Base-by-base conservation (phyloP, 2,888 invertebrate species). In the Plagiodera versicolora region DNA sequence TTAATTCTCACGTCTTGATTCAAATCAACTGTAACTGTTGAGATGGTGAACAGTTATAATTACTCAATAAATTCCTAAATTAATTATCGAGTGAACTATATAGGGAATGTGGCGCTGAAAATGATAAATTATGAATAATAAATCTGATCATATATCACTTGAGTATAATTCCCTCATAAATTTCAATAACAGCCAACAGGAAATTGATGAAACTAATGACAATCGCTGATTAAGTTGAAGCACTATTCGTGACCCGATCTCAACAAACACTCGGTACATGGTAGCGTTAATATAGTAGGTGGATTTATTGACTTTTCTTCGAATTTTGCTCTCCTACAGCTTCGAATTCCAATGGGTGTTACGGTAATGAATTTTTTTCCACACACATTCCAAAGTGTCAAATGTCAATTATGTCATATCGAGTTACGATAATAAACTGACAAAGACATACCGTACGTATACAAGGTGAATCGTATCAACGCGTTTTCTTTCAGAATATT, bases 301-400 rank as follows among this genome's bases (percentile, higher is more conserved):
- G 39, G 39, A 39, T 39, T 39, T 39, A 39, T 39, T 39, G 39
- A 39, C n/a, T 39, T 39, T 39, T 39, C 39, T 14, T 39, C 39
- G 39, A 39, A 39, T 39, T 10, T 39, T 39, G 39, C 39, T 39
- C 39, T 39, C 39, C 39, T n/a, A 39, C 39, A 4, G 39, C 2
- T 39, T 14, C 6, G 39, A n/a, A 39, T 39, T 39, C 39, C 39
- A 14, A 39, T 39, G 14, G 14, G 11, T 39, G 14, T 14, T 14
- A 39, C 39, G 14, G 14, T 39, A 14, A 39, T 39, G 11, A 8
- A 39, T 39, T 39, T 39, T 14, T 39, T 14, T 39, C 14, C 6
- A n/a, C n/a, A 14, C 39, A 4, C 39, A 39, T 39, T 39, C 39
- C 14, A 39, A 39, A 11, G 39, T 39, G 39, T 24, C 24, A 24